Evolutionary conservation across 2,888 invertebrate species (phyloP).

Genomic region (Pilophorus perplexus): DNA sequence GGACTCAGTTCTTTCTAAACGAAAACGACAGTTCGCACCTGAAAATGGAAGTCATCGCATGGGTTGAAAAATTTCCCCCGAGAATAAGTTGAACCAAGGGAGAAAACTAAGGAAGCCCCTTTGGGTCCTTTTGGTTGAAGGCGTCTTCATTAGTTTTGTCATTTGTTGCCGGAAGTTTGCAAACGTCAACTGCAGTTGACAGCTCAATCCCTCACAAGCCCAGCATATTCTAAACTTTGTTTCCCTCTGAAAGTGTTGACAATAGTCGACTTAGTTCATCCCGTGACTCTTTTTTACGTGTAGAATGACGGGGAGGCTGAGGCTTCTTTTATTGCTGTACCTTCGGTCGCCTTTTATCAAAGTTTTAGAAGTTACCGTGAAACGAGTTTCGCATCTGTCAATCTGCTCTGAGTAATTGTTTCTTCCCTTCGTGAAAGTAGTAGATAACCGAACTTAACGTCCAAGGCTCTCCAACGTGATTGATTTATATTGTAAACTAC

Average conservation of each 20-base stretch:
- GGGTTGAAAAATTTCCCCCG: too few species aligned
- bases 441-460: too few species aligned
- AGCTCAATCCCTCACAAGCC: conserved; percentile 38
- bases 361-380: background rate
- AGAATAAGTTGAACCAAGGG: too few species aligned
- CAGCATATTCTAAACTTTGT: conserved; percentile 38
- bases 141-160: conserved; percentile 39
- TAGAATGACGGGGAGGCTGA: background rate
- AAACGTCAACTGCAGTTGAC: conserved; percentile 40
- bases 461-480: too few species aligned
- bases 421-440: too few species aligned
- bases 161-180: conserved; percentile 40
- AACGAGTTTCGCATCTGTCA: background rate
- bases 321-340: conserved; percentile 6
- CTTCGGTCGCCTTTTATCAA: background rate
- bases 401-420: too few species aligned
- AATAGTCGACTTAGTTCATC: conserved; percentile 21
- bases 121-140: conserved; percentile 28
- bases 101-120: conserved; percentile 9
- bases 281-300: conserved; percentile 1
- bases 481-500: too few species aligned
- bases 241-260: conserved; percentile 30
- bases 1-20: too few species aligned
- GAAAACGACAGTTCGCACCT: too few species aligned
- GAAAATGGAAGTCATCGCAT: too few species aligned